Conservation (phyloP, 2,113 vertebrate species). For the Pholis gunnellus region DNA sequence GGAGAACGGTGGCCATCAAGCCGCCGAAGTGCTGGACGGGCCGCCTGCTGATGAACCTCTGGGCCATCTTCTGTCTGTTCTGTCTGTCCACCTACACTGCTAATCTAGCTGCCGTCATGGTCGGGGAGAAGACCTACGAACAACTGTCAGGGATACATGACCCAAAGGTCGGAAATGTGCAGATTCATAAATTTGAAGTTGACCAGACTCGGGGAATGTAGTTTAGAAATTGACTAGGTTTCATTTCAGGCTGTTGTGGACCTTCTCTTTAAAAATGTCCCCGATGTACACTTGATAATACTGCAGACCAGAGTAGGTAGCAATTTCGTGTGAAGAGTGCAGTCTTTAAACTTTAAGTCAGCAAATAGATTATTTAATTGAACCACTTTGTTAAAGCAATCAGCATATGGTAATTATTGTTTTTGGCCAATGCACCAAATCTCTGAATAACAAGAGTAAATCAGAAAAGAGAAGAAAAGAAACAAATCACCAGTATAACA, state of each 20-base stretch:
- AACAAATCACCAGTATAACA: not conserved
- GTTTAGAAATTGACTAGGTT: not conserved
- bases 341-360: slow-evolving; percentile 14
- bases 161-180: slow-evolving; percentile 87
- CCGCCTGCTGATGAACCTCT: slow-evolving; percentile 97
- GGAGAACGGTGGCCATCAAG: slow-evolving; percentile 95
- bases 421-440: slow-evolving; percentile 20
- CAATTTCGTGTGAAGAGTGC: not conserved
- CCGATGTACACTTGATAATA: not conserved
- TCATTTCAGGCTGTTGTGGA: not conserved
- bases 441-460: slow-evolving; percentile 10
- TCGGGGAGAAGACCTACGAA: slow-evolving; percentile 96
- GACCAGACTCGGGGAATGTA: not conserved
- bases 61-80: slow-evolving; percentile 97
- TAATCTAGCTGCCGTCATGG: slow-evolving; percentile 97
- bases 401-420: slow-evolving; percentile 2
- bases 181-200: not conserved
- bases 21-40: slow-evolving; percentile 97
- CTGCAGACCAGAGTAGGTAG: not conserved
- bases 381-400: slow-evolving; percentile 13
- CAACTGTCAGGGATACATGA: slow-evolving; percentile 95
- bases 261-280: not conserved
- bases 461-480: slow-evolving; percentile 4
- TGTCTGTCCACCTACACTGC: slow-evolving; percentile 97
- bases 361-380: slow-evolving; percentile 25